Conservation (phyloP, 1,140 invertebrate genomes). For the Anthonomus grandis region DNA sequence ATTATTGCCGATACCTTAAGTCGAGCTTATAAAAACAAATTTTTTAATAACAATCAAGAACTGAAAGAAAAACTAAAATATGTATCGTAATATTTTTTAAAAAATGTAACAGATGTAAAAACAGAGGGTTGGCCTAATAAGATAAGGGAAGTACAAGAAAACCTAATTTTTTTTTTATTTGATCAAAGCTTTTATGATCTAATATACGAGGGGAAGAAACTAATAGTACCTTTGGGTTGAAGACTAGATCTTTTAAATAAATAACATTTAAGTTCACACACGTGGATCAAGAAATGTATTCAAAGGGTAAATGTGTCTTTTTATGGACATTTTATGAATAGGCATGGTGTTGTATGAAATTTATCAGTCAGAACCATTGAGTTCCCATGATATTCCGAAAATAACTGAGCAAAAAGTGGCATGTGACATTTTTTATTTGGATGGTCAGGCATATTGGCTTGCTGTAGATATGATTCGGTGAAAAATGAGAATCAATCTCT, state of each 20-base stretch:
- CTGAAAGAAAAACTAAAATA: slow-evolving; percentile 15
- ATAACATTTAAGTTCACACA: slow-evolving; percentile 24
- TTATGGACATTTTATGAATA: slow-evolving; percentile 22
- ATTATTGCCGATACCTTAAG: slow-evolving; percentile 44
- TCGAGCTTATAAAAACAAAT: slow-evolving; percentile 14
- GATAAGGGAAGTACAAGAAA: too few relatives aligned
- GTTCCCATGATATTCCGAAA: slow-evolving; percentile 38
- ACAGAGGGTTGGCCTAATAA: too few relatives aligned
- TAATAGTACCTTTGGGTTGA: slow-evolving; percentile 2
- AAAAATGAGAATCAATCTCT: too few relatives aligned
- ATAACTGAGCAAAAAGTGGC: slow-evolving; percentile 41
- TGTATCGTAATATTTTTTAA: slow-evolving; percentile 22
- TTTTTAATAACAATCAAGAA: slow-evolving; percentile 20
- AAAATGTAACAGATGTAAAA: slow-evolving; percentile 22
- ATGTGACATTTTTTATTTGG: slow-evolving; percentile 41
- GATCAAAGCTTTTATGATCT: too few relatives aligned
- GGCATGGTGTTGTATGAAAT: background rate
- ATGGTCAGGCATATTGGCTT: slow-evolving; percentile 39
- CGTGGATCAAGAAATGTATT: slow-evolving; percentile 22
- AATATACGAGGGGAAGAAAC: too few relatives aligned
- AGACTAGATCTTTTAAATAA: slow-evolving; percentile 22
- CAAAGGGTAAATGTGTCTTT: slow-evolving; percentile 18
- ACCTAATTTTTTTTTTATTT: too few relatives aligned
- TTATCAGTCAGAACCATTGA: slow-evolving; percentile 32
- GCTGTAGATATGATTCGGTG: too few relatives aligned